Percentiles rank a stretch among this genome's conserved stretches.
Evolutionary conservation across 1,140 invertebrate species (phyloP).

Genomic region (Cydia strobilella): DNA sequence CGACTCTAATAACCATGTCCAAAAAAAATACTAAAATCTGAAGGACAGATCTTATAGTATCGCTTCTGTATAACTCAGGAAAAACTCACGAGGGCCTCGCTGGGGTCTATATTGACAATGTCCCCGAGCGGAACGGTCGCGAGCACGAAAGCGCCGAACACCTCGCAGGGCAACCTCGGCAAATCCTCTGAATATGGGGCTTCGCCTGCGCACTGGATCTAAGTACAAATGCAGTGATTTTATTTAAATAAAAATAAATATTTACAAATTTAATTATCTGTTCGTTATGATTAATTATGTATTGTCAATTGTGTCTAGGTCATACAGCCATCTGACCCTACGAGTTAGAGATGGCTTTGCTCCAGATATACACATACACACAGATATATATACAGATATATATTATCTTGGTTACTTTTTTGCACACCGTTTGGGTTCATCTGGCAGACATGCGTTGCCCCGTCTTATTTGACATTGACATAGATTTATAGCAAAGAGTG

Average conservation of each 20-base stretch:
- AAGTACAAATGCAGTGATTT: background rate
- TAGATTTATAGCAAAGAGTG: no score
- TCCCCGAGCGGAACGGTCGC: conserved; percentile 44
- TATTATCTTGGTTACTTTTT: no score
- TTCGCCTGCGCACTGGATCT: conserved; percentile 12
- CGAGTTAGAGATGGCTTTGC: no score
- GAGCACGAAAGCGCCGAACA: conserved; percentile 82
- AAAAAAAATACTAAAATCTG: no score
- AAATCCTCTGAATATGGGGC: conserved; percentile 79
- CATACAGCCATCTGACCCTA: no score
- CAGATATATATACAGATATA: no score
- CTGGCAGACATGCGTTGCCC: no score
- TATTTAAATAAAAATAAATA: background rate
- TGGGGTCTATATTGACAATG: conserved; percentile 80
- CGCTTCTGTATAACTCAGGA: background rate
- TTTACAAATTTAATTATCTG: background rate
- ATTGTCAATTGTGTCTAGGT: background rate
- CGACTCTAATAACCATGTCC: no score
- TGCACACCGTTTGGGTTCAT: no score
- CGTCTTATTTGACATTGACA: no score
- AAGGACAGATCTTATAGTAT: no score
- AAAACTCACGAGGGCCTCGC: conserved; percentile 81
- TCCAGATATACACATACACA: no score
- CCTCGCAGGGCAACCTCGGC: conserved; percentile 76
- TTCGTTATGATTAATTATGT: background rate